Percentiles rank a stretch among this genome's conserved stretches.
Evolutionary conservation across 2,797 vertebrate species (phyloP).

Genomic region (Dryobates pubescens): DNA sequence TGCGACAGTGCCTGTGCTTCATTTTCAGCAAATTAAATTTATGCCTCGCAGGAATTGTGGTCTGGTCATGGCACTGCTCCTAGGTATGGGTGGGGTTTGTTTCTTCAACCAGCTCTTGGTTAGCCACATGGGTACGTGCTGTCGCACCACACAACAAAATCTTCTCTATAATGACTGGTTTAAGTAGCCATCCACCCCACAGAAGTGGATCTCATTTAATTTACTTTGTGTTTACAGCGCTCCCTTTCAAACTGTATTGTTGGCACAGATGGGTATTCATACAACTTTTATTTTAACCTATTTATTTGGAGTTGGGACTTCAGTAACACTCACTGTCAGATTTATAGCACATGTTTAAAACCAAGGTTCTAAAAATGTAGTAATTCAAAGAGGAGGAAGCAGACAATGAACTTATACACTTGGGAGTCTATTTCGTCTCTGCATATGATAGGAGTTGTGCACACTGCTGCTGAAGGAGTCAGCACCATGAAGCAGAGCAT

Average conservation of each 20-base stretch:
- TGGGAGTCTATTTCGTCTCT: background rate
- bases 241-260: conserved; percentile 74
- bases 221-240: conserved; percentile 78
- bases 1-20: conserved; percentile 74
- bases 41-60: conserved; percentile 77
- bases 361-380: conserved; percentile 40
- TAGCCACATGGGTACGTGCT: conserved; percentile 81
- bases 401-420: conserved; percentile 6
- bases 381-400: conserved; percentile 43
- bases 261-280: conserved; percentile 78
- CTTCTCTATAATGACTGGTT: conserved; percentile 76
- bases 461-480: fast-evolving
- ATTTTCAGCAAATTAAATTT: conserved; percentile 80
- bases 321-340: conserved; percentile 66
- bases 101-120: conserved; percentile 76
- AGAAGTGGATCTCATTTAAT: conserved; percentile 77
- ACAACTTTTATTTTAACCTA: conserved; percentile 82
- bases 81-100: conserved; percentile 79
- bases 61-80: conserved; percentile 74
- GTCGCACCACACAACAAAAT: conserved; percentile 79
- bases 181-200: conserved; percentile 74
- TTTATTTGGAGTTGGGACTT: conserved; percentile 75
- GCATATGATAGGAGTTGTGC: background rate
- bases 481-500: background rate
- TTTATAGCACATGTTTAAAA: conserved; percentile 64